Evolutionary conservation across 2,113 vertebrate species (phyloP), one percentile per base, ranked within the genome.

Genomic region (Sterrhoptilus dennistouni): DNA sequence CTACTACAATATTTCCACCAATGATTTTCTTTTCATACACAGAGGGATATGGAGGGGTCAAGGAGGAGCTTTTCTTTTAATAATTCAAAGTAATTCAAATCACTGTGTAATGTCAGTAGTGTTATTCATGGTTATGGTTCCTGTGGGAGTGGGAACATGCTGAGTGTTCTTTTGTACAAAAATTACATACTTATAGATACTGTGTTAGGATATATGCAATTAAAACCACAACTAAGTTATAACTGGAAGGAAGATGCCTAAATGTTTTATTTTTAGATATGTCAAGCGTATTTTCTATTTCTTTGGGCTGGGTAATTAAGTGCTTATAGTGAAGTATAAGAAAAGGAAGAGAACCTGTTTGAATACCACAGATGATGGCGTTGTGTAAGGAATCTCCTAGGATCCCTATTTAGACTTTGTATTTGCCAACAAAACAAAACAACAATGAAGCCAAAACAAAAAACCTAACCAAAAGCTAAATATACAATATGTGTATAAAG

Each of bases 171-270:
- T 91, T 40, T 81, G 64, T 56, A 36, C 60, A 77, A 91, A 80
- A 69, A 66, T 81, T 23, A 70, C 14, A 27, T 77, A 64, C 40
- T 54, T 65, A 60, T 4, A 89, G 44, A 68, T 83, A 74, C 1
- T 82, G 49, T 76, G 28, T 28, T 71, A 90, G 75, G 76, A 92
- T 76, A 45, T 90, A 57, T 29, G 19, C 69, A 72, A 40, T 84
- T 90, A 92, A 92, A 97, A 95, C 89, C 64, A 89, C 84, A 90
- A 89, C 57, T 87, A 70, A 95, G n/a, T 87, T 87, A 47, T 53
- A 71, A 87, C 56, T 93, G 66, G 90, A 96, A 97, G 93, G 69
- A 96, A 85, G 89, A 89, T 92, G 83, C 90, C 81, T 86, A 80
- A 60, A 44, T 94, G 31, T 59, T 95, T 94, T 87, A 89, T 91